These are phyloP conservation scores for Phymastichus coffea DNA, from an alignment of 1,140 invertebrate genomes.

Conservation along the genomic window DNA sequence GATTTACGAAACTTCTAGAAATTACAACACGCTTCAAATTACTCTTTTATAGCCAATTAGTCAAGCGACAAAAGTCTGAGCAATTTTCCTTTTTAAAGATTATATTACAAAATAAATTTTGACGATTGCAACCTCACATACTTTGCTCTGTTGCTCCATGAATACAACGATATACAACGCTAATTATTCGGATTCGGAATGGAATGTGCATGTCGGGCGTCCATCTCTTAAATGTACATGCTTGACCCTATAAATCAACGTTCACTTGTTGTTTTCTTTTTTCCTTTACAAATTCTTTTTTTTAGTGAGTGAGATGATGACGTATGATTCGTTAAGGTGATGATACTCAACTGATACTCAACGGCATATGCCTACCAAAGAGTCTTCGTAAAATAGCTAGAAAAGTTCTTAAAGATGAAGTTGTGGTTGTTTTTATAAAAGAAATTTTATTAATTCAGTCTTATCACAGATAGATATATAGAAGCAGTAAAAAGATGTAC, in stretches of 20 bases:
- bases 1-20: no score
- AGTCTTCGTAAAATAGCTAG: conserved; percentile 18
- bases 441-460: conserved; percentile 23
- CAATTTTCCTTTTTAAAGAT: conserved; percentile 24
- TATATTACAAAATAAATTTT: conserved; percentile 16
- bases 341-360: conserved; percentile 15
- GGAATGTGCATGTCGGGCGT: conserved; percentile 23
- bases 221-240: conserved; percentile 29
- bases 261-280: conserved; percentile 20
- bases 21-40: no score
- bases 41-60: no score
- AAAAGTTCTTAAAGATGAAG: no score
- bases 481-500: conserved; percentile 22
- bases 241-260: conserved; percentile 27
- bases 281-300: background rate
- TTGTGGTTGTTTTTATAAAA: conserved; percentile 23
- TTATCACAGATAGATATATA: conserved; percentile 28
- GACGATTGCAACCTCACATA: conserved; percentile 21
- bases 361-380: conserved; percentile 15
- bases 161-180: conserved; percentile 15
- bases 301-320: conserved; percentile 1
- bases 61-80: no score
- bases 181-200: conserved; percentile 22
- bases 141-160: conserved; percentile 18
- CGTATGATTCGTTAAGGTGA: conserved; percentile 11